Conservation (phyloP, 2,888 invertebrate genomes). For the Macropis europaea region DNA sequence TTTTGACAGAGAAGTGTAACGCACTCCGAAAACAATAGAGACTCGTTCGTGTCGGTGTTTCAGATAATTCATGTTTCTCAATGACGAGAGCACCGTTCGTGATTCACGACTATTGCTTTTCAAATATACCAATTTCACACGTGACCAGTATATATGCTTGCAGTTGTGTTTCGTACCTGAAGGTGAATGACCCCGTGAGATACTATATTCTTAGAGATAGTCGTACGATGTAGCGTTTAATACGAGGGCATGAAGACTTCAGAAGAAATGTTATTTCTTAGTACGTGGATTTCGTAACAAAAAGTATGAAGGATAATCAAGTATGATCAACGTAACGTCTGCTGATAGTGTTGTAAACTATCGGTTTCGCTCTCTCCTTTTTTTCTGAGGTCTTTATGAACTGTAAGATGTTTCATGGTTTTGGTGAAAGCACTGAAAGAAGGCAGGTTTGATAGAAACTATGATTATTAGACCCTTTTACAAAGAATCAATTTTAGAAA, state of each 20-base stretch:
- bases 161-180: conserved; percentile 54
- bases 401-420: conserved; percentile 33
- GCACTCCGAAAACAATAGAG: conserved; percentile 18
- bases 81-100: conserved; percentile 23
- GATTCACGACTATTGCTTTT: conserved; percentile 49
- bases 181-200: not conserved
- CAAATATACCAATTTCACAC: conserved; percentile 59
- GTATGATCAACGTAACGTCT: not conserved
- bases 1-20: conserved; percentile 46
- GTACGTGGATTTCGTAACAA: not conserved
- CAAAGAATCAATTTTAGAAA: conserved; percentile 81
- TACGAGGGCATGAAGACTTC: conserved; percentile 43
- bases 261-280: conserved; percentile 27
- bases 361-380: not conserved
- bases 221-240: conserved; percentile 13
- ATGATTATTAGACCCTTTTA: conserved; percentile 81
- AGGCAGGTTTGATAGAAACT: conserved; percentile 78
- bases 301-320: not conserved
- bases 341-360: not conserved
- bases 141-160: conserved; percentile 39
- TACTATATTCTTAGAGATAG: conserved; percentile 28
- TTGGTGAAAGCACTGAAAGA: conserved; percentile 46
- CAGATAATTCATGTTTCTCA: conserved; percentile 8
- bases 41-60: conserved; percentile 22
- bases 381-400: conserved; percentile 43